Evolutionary conservation across 2,888 invertebrate genomes (phyloP).

Genomic region (Opisthograptis luteolata): DNA sequence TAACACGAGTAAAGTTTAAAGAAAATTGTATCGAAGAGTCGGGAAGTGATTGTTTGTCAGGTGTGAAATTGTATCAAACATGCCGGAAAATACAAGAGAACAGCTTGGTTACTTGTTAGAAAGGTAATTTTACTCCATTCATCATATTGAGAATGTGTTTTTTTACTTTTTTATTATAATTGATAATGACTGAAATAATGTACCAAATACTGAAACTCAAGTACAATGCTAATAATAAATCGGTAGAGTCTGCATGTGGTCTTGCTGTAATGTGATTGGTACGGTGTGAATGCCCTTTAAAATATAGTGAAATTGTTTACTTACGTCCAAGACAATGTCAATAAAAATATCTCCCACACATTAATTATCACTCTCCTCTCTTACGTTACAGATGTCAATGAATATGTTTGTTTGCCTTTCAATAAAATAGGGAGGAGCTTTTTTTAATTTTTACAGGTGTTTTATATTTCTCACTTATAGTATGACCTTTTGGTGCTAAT

Average conservation of each 20-base stretch:
- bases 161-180: too few species aligned
- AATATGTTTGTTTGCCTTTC: constrained; percentile 1
- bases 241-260: not conserved
- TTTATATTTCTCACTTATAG: too few species aligned
- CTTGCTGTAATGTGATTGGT: not conserved
- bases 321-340: constrained; percentile 26
- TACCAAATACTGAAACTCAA: too few species aligned
- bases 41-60: constrained; percentile 29
- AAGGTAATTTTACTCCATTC: constrained; percentile 45
- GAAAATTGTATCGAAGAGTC: constrained; percentile 14
- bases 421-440: too few species aligned
- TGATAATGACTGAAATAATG: too few species aligned
- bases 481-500: too few species aligned
- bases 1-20: too few species aligned
- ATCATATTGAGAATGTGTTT: not conserved
- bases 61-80: constrained; percentile 39
- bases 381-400: constrained; percentile 4
- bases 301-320: constrained; percentile 16
- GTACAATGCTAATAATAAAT: not conserved
- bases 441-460: too few species aligned
- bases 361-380: constrained; percentile 26
- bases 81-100: constrained; percentile 57
- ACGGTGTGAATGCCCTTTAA: not conserved
- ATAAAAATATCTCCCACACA: constrained; percentile 32
- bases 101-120: constrained; percentile 54